Base-by-base conservation (phyloP, 1,140 invertebrate species). In the Holcopasites calliopsidis region DNA sequence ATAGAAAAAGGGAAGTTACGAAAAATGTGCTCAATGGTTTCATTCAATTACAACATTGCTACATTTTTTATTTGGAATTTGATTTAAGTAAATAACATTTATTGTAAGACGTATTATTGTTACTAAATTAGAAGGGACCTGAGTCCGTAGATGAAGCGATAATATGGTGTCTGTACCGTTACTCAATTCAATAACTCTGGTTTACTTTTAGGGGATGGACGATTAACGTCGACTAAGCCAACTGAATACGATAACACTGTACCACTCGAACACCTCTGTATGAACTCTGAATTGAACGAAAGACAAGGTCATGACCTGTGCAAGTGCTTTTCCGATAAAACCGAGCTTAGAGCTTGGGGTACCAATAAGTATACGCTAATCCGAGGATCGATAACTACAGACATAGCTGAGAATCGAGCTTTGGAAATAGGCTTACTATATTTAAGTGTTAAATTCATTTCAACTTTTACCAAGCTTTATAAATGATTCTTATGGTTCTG, bases 301-400 rank as follows among this genome's bases (percentile, higher is more conserved):
- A 47, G 60, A 26, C 26, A 64, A 33, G 60, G 28, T 64, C 60
- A 33, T 21, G 60, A 64, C 42, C 40, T 64, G 42, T 38, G 21
- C 60, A 33, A 64, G 60, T 16, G 40, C 16, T 44, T 10, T 40
- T 62, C 28, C 38, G 58, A 61, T 61, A 61, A 61, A 61, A 61
- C 58, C 18, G 21, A 2, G 60, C 42, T 47, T 33, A 44, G 31
- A 62, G 11, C 40, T 31, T 1, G 18, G 21, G 18, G 6, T 47
- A 62, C 10, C 40, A 11, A 62, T 62, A 62, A 31, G 40, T 62
- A 13, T 62, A 62, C 40, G 21, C 60, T 21, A 62, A 47, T 47
- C 42, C 44, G 8, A n/a, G 18, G 40, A 62, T 60, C 57, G 40
- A 62, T 33, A n/a, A n/a, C n/a, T n/a, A n/a, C n/a, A n/a, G n/a